phyloP scores from a whole-genome alignment of 2,888 invertebrate species.

The Thera obeliscata region DNA sequence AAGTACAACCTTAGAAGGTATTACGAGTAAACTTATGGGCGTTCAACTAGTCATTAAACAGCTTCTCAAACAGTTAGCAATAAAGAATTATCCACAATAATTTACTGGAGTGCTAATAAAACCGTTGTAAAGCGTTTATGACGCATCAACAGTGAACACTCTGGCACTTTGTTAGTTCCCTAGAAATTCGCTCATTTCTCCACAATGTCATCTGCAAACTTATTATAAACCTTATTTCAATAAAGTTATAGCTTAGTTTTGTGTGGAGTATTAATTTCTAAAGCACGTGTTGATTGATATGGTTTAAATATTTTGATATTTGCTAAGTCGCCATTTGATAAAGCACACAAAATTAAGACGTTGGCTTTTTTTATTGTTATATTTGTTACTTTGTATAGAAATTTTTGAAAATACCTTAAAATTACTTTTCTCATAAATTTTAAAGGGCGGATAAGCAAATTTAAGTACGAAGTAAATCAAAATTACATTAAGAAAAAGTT shows the following conservation, averaged over 20 bases:
- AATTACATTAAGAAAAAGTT: too few relatives aligned
- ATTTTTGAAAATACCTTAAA: neutral
- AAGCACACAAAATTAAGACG: slow-evolving; percentile 11
- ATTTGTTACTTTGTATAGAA: slow-evolving; percentile 1
- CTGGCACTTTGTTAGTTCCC: slow-evolving; percentile 51
- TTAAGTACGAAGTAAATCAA: too few relatives aligned
- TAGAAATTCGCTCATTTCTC: slow-evolving; percentile 4
- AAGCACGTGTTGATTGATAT: neutral
- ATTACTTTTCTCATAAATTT: too few relatives aligned
- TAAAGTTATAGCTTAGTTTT: neutral
- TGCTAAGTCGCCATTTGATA: slow-evolving; percentile 35
- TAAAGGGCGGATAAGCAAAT: too few relatives aligned
- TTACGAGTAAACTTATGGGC: neutral
- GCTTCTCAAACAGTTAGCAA: slow-evolving; percentile 2
- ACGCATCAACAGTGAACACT: slow-evolving; percentile 58
- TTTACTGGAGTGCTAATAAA: slow-evolving; percentile 57
- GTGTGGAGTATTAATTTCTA: neutral
- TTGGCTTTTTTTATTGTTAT: slow-evolving; percentile 8
- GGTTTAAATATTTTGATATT: slow-evolving; percentile 36
- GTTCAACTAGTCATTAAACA: neutral
- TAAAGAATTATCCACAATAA: slow-evolving; percentile 35
- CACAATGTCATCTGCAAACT: neutral
- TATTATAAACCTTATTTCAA: neutral
- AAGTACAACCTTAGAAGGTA: neutral
- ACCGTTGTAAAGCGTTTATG: slow-evolving; percentile 61